These are phyloP conservation scores for Manis crassicaudata DNA, from an alignment of 2,797 vertebrate species.

Conservation along the genomic window DNA sequence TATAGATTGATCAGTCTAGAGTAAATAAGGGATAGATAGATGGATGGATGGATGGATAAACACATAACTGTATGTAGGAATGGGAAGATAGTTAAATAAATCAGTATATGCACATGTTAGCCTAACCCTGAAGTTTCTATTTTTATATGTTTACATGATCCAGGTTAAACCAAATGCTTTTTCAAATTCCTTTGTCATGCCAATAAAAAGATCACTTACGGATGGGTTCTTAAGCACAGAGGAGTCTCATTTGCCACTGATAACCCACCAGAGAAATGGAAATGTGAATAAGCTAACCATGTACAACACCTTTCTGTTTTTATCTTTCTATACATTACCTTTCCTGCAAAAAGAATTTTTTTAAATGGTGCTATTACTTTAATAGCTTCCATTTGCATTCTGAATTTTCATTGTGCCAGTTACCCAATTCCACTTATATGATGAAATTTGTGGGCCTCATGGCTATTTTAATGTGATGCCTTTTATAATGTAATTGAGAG, in stretches of 20 bases:
- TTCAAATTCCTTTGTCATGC: background rate
- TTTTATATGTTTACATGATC: background rate
- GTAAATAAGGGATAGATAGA: background rate
- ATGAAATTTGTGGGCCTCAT: conserved; percentile 81
- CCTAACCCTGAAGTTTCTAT: background rate
- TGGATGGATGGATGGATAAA: background rate
- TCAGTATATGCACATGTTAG: background rate
- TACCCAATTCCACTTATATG: conserved; percentile 69
- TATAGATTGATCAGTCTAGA: background rate
- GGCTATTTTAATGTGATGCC: conserved; percentile 83
- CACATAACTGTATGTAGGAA: background rate
- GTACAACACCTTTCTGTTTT: conserved; percentile 65
- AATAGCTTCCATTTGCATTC: conserved; percentile 83
- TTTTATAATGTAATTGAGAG: conserved; percentile 86
- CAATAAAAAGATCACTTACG: background rate
- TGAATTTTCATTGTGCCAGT: conserved; percentile 82
- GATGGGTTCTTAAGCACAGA: conserved; percentile 27
- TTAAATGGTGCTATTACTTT: conserved; percentile 79
- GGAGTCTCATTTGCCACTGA: conserved; percentile 30
- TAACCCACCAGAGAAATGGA: conserved; percentile 46
- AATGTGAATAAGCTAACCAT: conserved; percentile 66
- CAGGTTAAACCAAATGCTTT: conserved; percentile 2
- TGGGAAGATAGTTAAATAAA: background rate
- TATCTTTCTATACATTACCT: conserved; percentile 74
- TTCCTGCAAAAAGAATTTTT: conserved; percentile 61